Conservation (phyloP, 2,888 invertebrate genomes). For the Drosophila meridiana region DNA sequence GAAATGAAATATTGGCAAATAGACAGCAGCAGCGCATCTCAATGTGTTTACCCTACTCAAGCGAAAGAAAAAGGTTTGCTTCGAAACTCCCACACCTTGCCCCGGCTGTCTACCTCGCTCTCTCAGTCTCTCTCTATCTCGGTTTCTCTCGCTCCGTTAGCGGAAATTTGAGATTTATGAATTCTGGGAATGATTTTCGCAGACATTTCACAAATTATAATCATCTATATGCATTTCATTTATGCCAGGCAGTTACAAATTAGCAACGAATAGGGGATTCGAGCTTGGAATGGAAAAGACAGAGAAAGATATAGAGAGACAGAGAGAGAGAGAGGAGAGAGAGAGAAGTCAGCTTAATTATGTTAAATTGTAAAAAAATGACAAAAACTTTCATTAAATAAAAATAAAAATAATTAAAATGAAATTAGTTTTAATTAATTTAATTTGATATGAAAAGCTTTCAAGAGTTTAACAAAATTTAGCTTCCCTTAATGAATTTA, state of each 20-base stretch:
- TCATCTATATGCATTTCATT: constrained; percentile 39
- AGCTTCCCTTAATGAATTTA: background rate
- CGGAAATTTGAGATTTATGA: constrained; percentile 79
- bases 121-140: background rate
- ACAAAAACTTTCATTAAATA: background rate
- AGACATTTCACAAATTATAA: constrained; percentile 37
- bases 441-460: background rate
- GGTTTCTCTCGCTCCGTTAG: background rate
- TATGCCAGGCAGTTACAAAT: constrained; percentile 36
- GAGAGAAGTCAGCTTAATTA: background rate
- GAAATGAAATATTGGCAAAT: constrained; percentile 58
- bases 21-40: constrained; percentile 31
- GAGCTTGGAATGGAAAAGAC: background rate
- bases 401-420: background rate
- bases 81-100: constrained; percentile 9
- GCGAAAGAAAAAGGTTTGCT: constrained; percentile 7
- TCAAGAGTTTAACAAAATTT: background rate
- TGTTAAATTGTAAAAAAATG: background rate
- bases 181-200: constrained; percentile 70
- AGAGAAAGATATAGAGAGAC: background rate
- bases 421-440: background rate
- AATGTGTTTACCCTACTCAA: constrained; percentile 53
- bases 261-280: constrained; percentile 14
- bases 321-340: background rate
- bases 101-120: background rate